Percentiles rank a stretch among this genome's conserved stretches.
These are phyloP conservation scores for Pseudorasbora parva DNA, from an alignment of 2,113 vertebrate species.

Conservation along the genomic window DNA sequence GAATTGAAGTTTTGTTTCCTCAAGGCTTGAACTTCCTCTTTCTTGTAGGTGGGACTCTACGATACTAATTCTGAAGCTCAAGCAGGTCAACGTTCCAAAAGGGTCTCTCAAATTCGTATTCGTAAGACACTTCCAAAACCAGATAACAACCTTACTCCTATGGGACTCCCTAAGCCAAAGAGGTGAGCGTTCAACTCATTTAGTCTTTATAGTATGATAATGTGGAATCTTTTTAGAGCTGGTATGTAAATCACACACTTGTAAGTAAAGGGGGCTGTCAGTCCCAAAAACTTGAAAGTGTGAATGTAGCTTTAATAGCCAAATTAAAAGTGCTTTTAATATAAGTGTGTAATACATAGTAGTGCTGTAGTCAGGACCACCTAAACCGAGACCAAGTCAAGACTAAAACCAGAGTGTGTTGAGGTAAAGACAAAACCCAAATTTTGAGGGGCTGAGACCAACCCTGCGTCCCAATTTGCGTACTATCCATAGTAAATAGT, in stretches of 20 bases:
- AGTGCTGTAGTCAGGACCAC: too few species aligned
- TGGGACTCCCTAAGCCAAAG: conserved; percentile 95
- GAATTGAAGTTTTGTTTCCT: not conserved
- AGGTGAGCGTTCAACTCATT: conserved; percentile 74
- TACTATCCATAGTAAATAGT: too few species aligned
- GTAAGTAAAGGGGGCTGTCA: too few species aligned
- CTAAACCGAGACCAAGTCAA: too few species aligned
- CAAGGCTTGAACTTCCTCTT: not conserved
- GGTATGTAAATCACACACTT: not conserved
- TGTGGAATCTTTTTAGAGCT: not conserved
- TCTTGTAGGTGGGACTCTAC: conserved; percentile 48
- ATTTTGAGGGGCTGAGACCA: too few species aligned
- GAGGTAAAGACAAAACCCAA: too few species aligned
- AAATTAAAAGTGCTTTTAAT: not conserved
- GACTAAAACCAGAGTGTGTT: too few species aligned
- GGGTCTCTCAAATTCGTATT: conserved; percentile 93
- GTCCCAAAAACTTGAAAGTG: too few species aligned
- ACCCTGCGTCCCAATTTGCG: too few species aligned
- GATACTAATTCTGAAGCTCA: conserved; percentile 18
- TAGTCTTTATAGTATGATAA: not conserved
- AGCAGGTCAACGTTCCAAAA: conserved; percentile 66
- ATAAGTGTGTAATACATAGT: not conserved
- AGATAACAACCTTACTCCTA: conserved; percentile 90
- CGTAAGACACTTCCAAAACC: conserved; percentile 88
- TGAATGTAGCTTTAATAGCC: not conserved